These are phyloP conservation scores for Manis javanica DNA, from an alignment of 2,797 vertebrate species.

Conservation along the genomic window DNA sequence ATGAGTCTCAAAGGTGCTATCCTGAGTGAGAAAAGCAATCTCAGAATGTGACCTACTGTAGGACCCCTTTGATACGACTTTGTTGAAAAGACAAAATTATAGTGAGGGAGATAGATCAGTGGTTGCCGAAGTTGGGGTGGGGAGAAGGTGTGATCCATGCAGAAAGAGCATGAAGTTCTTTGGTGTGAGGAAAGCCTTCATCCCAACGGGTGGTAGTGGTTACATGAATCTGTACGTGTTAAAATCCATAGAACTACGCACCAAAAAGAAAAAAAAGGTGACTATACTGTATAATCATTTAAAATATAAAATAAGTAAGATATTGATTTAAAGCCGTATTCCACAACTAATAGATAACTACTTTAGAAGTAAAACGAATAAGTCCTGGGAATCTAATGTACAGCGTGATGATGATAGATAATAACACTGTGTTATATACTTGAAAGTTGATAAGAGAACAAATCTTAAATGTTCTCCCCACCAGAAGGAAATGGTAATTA, in stretches of 20 bases:
- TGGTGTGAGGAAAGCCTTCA: neutral
- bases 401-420: neutral
- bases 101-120: neutral
- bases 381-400: neutral
- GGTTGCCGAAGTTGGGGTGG: neutral
- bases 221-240: neutral
- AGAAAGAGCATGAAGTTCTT: neutral
- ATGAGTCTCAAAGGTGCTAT: neutral
- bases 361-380: neutral
- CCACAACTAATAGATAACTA: neutral
- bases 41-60: neutral
- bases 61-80: neutral
- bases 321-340: neutral
- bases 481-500: neutral
- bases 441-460: neutral
- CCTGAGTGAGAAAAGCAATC: neutral
- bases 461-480: neutral
- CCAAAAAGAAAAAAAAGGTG: neutral
- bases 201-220: neutral
- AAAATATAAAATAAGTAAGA: conserved; percentile 23
- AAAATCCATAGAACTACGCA: neutral
- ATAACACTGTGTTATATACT: neutral
- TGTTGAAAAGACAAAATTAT: neutral
- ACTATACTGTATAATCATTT: neutral
- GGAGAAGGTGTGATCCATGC: neutral